Evolutionary conservation across 2,888 invertebrate genomes (phyloP), one percentile per base, ranked within the genome.

Genomic region (Eledona agricola): DNA sequence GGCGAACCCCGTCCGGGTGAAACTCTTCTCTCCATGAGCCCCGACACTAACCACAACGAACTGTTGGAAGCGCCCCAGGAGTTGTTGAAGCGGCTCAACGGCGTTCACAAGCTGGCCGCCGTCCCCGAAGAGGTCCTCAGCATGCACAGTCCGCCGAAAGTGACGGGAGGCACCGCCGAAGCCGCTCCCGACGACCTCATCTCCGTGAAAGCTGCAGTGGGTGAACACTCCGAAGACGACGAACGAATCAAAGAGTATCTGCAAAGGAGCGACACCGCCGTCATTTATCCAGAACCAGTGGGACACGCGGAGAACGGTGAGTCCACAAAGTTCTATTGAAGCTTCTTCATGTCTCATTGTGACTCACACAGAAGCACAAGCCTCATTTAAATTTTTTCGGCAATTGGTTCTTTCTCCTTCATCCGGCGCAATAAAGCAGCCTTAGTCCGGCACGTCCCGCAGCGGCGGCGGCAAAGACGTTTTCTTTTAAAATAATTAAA

Each of bases 221-320:
- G 66, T 2, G 70, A 68, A 40, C 66, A 47, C 19, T 56, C 58
- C 3, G 69, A 70, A 38, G 75, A 77, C 34, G 75, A 76, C 23
- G 76, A 77, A 31, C 73, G 73, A 58, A 77, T 80, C 26, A 70
- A 76, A 58, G 79, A 79, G 64, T 77, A 78, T 64, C 71, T 81
- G 63, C 73, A 73, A 56, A 71, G 80, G 47, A 76, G 76, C 51
- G 80, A 81, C 66, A 81, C 81, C 2, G 80, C 79, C 10, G 79
- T 81, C 54, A 80, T 81, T 57, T 80, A 75, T 64, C 78, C 80
- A 5, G 79, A 79, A 60, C 74, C 77, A 4, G 77, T 77, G 52
- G 75, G 74, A 35, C 57, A 57, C 5, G 11, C 45, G 22, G 56
- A 45, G 15, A 59, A 53, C 26, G 59, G 59, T 60, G 40, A 60